phyloP scores from a whole-genome alignment of 2,888 invertebrate species.

The Diaphora mendica region DNA sequence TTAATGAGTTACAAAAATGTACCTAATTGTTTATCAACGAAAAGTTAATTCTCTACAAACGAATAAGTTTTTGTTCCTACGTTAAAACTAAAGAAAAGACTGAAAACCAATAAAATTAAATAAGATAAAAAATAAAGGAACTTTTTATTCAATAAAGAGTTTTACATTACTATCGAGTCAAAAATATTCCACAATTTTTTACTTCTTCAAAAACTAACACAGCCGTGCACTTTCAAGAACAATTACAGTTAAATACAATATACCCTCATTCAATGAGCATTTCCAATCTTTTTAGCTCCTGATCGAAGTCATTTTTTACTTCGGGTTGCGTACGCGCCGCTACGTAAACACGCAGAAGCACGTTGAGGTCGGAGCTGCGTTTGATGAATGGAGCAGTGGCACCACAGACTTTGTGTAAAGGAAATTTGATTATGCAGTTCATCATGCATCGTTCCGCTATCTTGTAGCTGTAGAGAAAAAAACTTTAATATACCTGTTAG shows the following conservation, averaged over 20 bases:
- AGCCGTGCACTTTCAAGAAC: neutral
- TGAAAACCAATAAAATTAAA: neutral
- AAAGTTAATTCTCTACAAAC: neutral
- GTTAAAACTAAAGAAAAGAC: neutral
- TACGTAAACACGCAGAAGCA: slow-evolving; percentile 71
- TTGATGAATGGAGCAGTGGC: slow-evolving; percentile 68
- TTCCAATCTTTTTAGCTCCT: slow-evolving; percentile 13
- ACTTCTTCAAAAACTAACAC: neutral
- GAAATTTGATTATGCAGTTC: slow-evolving; percentile 71
- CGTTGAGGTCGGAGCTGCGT: slow-evolving; percentile 63
- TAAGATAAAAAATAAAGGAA: neutral
- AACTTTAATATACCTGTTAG: neutral
- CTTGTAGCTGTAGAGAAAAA: slow-evolving; percentile 65
- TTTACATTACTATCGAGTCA: neutral
- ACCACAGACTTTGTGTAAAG: slow-evolving; percentile 72
- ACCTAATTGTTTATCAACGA: too few species aligned
- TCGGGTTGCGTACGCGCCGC: slow-evolving; percentile 39
- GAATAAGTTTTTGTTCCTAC: neutral
- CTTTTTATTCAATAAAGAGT: neutral
- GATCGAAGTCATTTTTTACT: neutral
- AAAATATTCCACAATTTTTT: neutral
- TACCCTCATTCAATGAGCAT: slow-evolving; percentile 11
- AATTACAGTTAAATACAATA: neutral
- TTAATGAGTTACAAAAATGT: too few species aligned
- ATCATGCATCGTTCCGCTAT: slow-evolving; percentile 79